A percentile compares a stretch with the other conserved stretches of the same genome.
phyloP scores from a whole-genome alignment of 2,113 vertebrate genomes.

The Emydura subglobosa region DNA sequence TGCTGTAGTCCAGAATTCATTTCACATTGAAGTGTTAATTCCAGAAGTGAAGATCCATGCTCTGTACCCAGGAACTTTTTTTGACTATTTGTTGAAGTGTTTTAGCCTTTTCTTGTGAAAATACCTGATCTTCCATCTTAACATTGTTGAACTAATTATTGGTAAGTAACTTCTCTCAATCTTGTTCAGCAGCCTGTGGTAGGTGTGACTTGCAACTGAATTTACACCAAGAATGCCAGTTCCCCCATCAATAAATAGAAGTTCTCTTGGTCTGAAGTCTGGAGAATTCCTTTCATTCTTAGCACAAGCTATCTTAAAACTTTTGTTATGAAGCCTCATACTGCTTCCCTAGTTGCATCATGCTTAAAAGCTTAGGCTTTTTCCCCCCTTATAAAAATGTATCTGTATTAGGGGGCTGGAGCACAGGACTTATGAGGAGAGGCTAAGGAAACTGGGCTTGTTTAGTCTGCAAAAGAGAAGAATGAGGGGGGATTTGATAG shows the following conservation, averaged over 20 bases:
- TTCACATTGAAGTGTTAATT: accelerated
- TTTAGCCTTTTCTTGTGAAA: not conserved
- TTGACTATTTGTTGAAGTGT: accelerated
- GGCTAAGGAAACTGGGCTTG: too few species aligned
- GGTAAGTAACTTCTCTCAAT: not conserved
- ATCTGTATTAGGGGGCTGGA: too few species aligned
- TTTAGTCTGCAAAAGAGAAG: too few species aligned
- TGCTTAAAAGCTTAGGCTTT: not conserved
- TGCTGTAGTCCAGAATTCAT: not conserved
- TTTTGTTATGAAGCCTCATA: not conserved
- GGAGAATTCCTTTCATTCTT: slow-evolving; percentile 17
- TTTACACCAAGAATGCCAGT: not conserved
- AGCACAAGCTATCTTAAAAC: slow-evolving; percentile 24
- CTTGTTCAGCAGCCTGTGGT: not conserved
- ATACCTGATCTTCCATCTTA: not conserved
- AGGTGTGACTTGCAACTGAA: not conserved
- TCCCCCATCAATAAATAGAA: not conserved
- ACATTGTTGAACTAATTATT: not conserved
- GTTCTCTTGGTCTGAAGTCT: not conserved
- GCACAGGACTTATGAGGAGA: too few species aligned
- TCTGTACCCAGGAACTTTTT: not conserved
- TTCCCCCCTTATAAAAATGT: not conserved
- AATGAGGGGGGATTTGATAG: too few species aligned
- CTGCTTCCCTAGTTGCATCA: not conserved
- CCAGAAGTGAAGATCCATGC: not conserved